Evolutionary conservation across 37 sponge, comb jelly and placozoan genomes (phyloP).

Genomic region (Axinella damicornis): DNA sequence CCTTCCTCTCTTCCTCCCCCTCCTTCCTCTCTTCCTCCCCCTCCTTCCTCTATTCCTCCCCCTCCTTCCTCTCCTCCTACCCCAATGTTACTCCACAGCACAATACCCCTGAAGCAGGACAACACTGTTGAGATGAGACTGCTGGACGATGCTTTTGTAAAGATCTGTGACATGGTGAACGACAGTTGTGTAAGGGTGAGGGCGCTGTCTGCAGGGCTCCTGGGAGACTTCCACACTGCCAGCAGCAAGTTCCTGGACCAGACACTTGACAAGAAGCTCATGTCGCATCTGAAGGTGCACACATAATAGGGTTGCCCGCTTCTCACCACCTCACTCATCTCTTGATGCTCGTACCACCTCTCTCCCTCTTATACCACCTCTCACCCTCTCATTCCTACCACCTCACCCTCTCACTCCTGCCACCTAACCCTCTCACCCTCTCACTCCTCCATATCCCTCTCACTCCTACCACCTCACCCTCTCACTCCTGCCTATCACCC

Average conservation of each 20-base stretch:
- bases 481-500: background rate
- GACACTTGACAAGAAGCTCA: conserved; percentile 94
- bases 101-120: conserved; percentile 46
- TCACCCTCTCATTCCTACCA: too few species aligned
- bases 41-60: too few species aligned
- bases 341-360: too few species aligned
- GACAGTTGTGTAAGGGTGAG: conserved; percentile 77
- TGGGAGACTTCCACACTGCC: conserved; percentile 65
- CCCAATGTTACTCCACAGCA: too few species aligned
- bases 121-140: conserved; percentile 46
- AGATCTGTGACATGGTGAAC: conserved; percentile 84
- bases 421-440: background rate
- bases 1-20: too few species aligned
- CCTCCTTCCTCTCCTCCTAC: too few species aligned
- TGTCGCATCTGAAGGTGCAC: conserved; percentile 90
- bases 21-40: too few species aligned
- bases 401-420: background rate
- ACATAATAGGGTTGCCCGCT: too few species aligned
- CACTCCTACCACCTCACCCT: background rate
- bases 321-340: background rate
- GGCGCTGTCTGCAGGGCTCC: conserved; percentile 66
- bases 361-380: background rate
- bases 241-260: conserved; percentile 75
- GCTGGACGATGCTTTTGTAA: conserved; percentile 85
- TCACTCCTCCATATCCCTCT: too few species aligned